These are phyloP conservation scores for Passer montanus DNA, from an alignment of 2,113 vertebrate genomes.

Conservation along the genomic window DNA sequence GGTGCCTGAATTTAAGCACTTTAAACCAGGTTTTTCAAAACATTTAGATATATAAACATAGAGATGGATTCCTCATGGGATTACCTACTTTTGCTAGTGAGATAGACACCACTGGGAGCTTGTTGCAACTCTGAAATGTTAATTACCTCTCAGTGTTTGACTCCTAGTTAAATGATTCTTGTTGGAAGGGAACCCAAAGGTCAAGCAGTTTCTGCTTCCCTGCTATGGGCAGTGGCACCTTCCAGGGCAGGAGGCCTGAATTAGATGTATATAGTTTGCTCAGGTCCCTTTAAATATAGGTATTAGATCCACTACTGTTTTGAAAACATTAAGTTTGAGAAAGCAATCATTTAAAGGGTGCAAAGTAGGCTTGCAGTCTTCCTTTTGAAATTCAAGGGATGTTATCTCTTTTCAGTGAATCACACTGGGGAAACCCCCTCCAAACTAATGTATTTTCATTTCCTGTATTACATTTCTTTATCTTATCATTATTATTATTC, in stretches of 20 bases:
- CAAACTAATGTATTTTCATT: neutral
- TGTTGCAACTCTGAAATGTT: neutral
- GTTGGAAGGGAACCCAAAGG: neutral
- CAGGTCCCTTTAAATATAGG: neutral
- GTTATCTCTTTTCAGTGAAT: neutral
- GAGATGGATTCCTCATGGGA: neutral
- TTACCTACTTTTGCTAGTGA: neutral
- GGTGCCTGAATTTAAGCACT: neutral
- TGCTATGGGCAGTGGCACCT: neutral
- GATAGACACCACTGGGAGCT: neutral
- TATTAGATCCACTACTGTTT: neutral
- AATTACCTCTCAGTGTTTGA: neutral
- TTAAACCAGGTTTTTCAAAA: neutral
- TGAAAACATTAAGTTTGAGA: neutral
- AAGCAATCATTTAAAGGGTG: neutral
- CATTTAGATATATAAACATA: neutral
- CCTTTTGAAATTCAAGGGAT: neutral
- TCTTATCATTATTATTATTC: neutral
- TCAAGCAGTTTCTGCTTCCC: neutral
- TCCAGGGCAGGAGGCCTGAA: neutral
- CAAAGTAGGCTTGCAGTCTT: neutral
- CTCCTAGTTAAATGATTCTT: neutral
- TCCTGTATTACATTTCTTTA: constrained; percentile 11
- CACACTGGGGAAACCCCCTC: neutral
- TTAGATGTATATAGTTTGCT: neutral